A percentile compares a stretch with the other conserved stretches of the same genome.
phyloP scores from a whole-genome alignment of 2,113 vertebrate genomes.

The Lethenteron reissneri region DNA sequence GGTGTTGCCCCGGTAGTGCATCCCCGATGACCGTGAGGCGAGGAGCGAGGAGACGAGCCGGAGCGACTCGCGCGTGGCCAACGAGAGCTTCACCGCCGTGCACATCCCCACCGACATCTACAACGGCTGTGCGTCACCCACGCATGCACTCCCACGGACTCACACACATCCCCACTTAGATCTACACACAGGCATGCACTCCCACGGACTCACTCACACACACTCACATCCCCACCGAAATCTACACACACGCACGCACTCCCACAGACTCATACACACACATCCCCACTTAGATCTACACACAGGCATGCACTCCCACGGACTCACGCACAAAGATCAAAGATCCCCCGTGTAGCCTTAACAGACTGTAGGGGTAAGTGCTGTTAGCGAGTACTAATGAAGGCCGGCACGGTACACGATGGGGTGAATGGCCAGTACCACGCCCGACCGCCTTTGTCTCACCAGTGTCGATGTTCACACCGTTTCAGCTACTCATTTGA shows the following conservation, averaged over 20 bases:
- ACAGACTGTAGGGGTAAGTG: no score
- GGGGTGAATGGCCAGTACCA: no score
- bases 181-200: not conserved
- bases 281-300: not conserved
- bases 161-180: not conserved
- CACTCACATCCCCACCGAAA: not conserved
- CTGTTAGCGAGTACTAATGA: no score
- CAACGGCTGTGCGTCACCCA: slow-evolving; percentile 79
- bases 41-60: no score
- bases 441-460: no score
- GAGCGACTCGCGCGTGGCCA: slow-evolving; percentile 24
- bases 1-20: no score
- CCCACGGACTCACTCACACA: not conserved
- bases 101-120: slow-evolving; percentile 99
- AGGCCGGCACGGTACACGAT: no score
- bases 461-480: no score
- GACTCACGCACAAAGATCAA: not conserved
- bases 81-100: slow-evolving; percentile 78
- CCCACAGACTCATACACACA: not conserved
- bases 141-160: not conserved
- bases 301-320: not conserved
- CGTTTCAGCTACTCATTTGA: no score
- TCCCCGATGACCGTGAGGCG: no score
- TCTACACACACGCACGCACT: not conserved
- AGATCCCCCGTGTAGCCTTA: no score